Evolutionary conservation across 2,888 invertebrate species (phyloP).

Genomic region (Tachina grossa): DNA sequence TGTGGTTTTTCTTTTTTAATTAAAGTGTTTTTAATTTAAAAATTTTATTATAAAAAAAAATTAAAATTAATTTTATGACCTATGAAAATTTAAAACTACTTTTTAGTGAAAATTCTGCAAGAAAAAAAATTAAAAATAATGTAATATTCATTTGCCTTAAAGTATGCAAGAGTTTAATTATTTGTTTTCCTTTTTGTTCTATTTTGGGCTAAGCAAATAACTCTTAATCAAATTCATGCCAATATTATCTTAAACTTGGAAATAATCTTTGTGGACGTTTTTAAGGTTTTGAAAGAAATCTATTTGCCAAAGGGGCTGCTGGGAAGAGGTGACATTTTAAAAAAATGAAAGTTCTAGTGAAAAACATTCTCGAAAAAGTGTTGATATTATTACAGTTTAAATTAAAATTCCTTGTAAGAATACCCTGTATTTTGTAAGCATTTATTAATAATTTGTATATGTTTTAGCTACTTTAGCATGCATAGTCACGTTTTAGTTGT

Average conservation of each 20-base stretch:
- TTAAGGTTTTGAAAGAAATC: slow-evolving; percentile 16
- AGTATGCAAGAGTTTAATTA: slow-evolving; percentile 21
- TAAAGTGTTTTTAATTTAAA: neutral
- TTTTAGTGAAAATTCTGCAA: neutral
- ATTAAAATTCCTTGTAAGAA: neutral
- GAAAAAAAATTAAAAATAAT: neutral
- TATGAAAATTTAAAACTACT: neutral
- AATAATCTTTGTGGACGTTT: slow-evolving; percentile 41
- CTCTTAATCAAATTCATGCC: slow-evolving; percentile 65
- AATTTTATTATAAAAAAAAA: neutral
- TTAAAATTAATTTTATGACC: neutral
- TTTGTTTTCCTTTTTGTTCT: slow-evolving; percentile 8
- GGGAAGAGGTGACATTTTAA: neutral
- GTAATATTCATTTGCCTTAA: slow-evolving; percentile 1
- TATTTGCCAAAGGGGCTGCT: slow-evolving; percentile 1
- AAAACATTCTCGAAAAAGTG: neutral
- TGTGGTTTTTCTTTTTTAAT: slow-evolving; percentile 27
- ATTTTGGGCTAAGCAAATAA: slow-evolving; percentile 17
- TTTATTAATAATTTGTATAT: slow-evolving; percentile 19
- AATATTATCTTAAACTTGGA: slow-evolving; percentile 66
- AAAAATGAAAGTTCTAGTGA: neutral
- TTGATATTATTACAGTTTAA: neutral
- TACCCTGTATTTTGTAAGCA: slow-evolving; percentile 1
- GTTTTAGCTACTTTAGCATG: slow-evolving; percentile 73
- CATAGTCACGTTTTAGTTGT: slow-evolving; percentile 80